A percentile compares a stretch with the other conserved stretches of the same genome.
phyloP scores from a whole-genome alignment of 2,113 vertebrate species.

The Hyla sarda region DNA sequence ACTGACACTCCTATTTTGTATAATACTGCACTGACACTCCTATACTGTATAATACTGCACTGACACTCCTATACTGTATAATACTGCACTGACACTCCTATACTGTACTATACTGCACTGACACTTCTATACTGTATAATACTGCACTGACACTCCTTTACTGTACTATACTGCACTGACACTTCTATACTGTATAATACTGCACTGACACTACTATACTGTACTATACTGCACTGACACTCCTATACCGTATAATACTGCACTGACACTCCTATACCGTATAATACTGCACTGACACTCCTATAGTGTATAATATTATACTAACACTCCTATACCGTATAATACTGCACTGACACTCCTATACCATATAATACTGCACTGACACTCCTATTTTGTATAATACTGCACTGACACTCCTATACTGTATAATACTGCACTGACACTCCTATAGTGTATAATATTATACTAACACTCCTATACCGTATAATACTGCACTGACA shows the following conservation, averaged over 20 bases:
- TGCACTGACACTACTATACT: background rate
- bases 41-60: no score
- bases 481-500: background rate
- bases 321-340: background rate
- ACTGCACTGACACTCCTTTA: background rate
- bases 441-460: background rate
- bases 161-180: background rate
- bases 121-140: background rate
- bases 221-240: background rate
- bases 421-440: background rate
- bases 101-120: no score
- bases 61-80: no score
- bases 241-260: background rate
- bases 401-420: background rate
- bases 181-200: background rate
- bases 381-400: background rate
- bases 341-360: background rate
- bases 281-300: background rate
- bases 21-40: no score
- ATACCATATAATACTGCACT: background rate
- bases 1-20: no score
- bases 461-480: background rate
- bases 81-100: no score
- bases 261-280: background rate
- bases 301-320: background rate